Base-by-base conservation (phyloP, 2,888 invertebrate species). In the Brachyptera risi region DNA sequence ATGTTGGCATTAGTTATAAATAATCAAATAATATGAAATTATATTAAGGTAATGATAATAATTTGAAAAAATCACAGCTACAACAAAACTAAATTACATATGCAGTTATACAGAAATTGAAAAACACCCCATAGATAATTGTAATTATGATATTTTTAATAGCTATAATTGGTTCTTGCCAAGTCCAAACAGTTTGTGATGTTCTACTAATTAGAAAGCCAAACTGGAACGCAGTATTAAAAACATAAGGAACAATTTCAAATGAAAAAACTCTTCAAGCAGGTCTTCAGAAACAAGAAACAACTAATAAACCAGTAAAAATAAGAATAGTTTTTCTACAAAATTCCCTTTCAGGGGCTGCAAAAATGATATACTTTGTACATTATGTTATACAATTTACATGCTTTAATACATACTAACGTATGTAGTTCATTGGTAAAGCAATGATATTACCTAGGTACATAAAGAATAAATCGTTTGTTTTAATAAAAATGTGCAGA, bases 401-500 rank as follows among this genome's bases (percentile, higher is more conserved):
- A 54, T 19, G 47, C 17, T 54, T 54, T 37, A 54, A 54, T 35
- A 54, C 37, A 54, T 21, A 47, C 47, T 47, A 21, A n/a, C n/a
- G 27, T 17, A 17, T 51, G 50, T 24, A 51, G 31, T 51, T n/a
- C 50, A 51, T 51, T 51, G 50, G 31, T 27, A 27, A 23, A 51
- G 50, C 50, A 51, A 51, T 51, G 50, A 27, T 4, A 24, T 49
- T 49, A 51, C 27, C 17, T 54, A 31, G 5, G 35, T 58, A 19
- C 38, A 49, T 58, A 58, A 54, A 15, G 21, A 54, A 54, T 35
- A 56, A 37, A 24, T 54, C 54, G n/a, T n/a, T n/a, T n/a, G n/a
- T n/a, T n/a, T n/a, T n/a, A 35, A 31, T 31, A 58, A 57, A 56
- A 35, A 58, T 57, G 64, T 64, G 64, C 64, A 64, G 64, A 64